Percentiles rank a stretch among this genome's conserved stretches.
Evolutionary conservation across 2,888 invertebrate species (phyloP).

Genomic region (Sesia bembeciformis): DNA sequence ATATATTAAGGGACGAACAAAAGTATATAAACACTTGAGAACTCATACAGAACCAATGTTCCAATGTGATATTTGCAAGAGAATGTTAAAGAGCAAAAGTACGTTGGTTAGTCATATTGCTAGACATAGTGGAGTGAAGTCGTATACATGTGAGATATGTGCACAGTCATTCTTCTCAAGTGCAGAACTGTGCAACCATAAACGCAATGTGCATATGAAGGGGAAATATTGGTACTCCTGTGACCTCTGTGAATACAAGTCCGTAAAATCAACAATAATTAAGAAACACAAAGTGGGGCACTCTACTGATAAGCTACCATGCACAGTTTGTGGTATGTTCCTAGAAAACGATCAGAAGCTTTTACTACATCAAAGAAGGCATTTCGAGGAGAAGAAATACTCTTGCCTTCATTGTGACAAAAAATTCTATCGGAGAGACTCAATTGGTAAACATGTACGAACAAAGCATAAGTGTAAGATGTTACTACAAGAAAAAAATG

Average conservation of each 20-base stretch:
- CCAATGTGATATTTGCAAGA: slow-evolving; percentile 34
- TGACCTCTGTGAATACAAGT: slow-evolving; percentile 37
- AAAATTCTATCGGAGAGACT: slow-evolving; percentile 28
- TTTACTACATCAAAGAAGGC: slow-evolving; percentile 32
- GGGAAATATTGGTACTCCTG: slow-evolving; percentile 28
- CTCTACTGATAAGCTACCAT: slow-evolving; percentile 29
- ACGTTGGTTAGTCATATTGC: slow-evolving; percentile 32
- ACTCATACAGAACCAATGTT: slow-evolving; percentile 20
- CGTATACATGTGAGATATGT: slow-evolving; percentile 47
- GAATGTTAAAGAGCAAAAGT: slow-evolving; percentile 24
- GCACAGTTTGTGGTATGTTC: slow-evolving; percentile 44
- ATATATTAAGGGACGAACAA: slow-evolving; percentile 31
- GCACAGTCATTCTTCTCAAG: slow-evolving; percentile 40
- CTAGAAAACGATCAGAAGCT: slow-evolving; percentile 30
- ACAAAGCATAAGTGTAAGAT: slow-evolving; percentile 10
- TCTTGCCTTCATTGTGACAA: slow-evolving; percentile 37
- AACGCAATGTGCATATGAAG: slow-evolving; percentile 28
- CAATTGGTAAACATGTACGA: slow-evolving; percentile 21
- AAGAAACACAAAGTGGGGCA: slow-evolving; percentile 38
- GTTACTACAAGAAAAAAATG: not conserved
- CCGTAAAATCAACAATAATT: slow-evolving; percentile 17
- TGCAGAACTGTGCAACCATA: slow-evolving; percentile 45
- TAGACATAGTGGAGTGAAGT: slow-evolving; percentile 39
- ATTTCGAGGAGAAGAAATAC: slow-evolving; percentile 35
- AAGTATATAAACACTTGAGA: slow-evolving; percentile 36